Evolutionary conservation across 2,888 invertebrate species (phyloP).

Genomic region (Drosophila kambysellisi): DNA sequence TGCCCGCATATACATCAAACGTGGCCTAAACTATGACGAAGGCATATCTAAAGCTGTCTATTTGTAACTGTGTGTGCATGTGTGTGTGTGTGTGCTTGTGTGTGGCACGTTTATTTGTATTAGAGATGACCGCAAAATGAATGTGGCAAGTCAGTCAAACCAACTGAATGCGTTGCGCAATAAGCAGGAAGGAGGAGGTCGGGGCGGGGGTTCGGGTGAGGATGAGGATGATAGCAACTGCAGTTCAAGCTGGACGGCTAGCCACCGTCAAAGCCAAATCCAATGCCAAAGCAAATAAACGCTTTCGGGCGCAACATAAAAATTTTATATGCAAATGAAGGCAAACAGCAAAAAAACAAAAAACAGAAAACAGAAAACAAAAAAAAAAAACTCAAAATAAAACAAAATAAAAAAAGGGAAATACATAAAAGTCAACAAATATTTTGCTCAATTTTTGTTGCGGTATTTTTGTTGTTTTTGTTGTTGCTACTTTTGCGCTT

Average conservation of each 20-base stretch:
- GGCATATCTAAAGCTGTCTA: conserved; percentile 23
- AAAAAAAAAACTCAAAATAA: conserved; percentile 6
- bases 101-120: conserved; percentile 54
- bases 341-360: conserved; percentile 52
- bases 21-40: conserved; percentile 37
- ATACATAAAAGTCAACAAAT: conserved; percentile 63
- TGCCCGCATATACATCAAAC: conserved; percentile 48
- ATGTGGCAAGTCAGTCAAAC: conserved; percentile 61
- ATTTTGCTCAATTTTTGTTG: conserved; percentile 55
- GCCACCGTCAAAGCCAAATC: conserved; percentile 17
- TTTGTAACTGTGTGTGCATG: conserved; percentile 1
- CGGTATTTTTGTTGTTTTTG: conserved; percentile 22
- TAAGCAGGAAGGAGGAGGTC: conserved; percentile 8
- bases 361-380: conserved; percentile 4
- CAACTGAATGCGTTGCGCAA: conserved; percentile 59
- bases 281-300: conserved; percentile 71
- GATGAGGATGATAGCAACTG: conserved; percentile 29
- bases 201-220: neutral
- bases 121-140: conserved; percentile 63
- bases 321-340: conserved; percentile 80
- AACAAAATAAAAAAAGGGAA: conserved; percentile 18
- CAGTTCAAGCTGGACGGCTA: conserved; percentile 18
- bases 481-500: conserved; percentile 23
- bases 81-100: conserved; percentile 19
- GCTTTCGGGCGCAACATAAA: conserved; percentile 76